phyloP scores from a whole-genome alignment of 37 sponge, comb jelly and placozoan genomes.

The Tethya wilhelma region DNA sequence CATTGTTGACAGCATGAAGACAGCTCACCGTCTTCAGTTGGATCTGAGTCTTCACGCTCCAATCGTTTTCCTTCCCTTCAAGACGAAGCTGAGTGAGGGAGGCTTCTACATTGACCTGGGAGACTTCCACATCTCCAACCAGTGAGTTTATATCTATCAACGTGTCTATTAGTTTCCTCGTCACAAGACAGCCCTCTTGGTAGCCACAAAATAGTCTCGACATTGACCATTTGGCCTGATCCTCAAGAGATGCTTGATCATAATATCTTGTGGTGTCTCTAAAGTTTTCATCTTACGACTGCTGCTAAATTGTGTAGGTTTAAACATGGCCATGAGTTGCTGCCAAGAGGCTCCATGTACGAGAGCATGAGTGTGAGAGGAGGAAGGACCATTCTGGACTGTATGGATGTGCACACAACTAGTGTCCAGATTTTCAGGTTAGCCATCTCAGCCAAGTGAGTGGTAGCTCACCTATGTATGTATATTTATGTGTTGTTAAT shows the following conservation, averaged over 20 bases:
- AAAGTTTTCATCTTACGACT: too few species aligned
- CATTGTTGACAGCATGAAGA: constrained; percentile 43
- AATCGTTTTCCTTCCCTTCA: constrained; percentile 38
- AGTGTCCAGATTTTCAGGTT: constrained; percentile 42
- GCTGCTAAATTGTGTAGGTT: too few species aligned
- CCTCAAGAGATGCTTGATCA: too few species aligned
- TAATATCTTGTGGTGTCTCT: too few species aligned
- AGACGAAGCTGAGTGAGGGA: constrained; percentile 10
- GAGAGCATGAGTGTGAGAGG: constrained; percentile 6
- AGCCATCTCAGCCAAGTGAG: background rate
- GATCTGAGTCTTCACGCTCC: constrained; percentile 56
- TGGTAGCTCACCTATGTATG: too few species aligned
- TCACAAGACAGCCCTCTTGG: too few species aligned
- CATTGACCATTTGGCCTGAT: background rate
- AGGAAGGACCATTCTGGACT: constrained; percentile 28
- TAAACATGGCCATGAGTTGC: constrained; percentile 17
- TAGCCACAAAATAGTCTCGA: too few species aligned
- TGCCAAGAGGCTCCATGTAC: background rate
- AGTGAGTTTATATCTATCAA: background rate
- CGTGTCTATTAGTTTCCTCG: too few species aligned
- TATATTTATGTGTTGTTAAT: too few species aligned
- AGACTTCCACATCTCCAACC: constrained; percentile 33
- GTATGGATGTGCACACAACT: constrained; percentile 45
- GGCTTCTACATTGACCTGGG: constrained; percentile 48
- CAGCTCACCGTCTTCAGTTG: constrained; percentile 43